Evolutionary conservation across 2,797 vertebrate genomes (phyloP).

Genomic region (Labeo calbasu): DNA sequence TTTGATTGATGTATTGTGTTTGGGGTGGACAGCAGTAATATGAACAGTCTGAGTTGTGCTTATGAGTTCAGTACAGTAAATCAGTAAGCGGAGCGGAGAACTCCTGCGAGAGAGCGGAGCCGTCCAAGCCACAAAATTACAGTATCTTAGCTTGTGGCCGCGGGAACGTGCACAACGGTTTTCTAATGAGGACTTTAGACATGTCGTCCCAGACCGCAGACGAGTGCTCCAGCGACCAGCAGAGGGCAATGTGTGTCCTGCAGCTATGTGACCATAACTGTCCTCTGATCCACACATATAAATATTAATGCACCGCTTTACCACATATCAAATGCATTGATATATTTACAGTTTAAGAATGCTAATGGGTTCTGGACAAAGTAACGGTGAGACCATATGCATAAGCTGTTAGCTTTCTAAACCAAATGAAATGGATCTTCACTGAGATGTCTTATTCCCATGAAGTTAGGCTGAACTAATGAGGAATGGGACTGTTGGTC

Average conservation of each 20-base stretch:
- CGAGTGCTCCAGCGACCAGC: constrained; percentile 56
- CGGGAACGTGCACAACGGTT: constrained; percentile 73
- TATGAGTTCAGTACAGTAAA: constrained; percentile 57
- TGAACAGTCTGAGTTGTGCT: constrained; percentile 40
- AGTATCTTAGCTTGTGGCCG: constrained; percentile 77
- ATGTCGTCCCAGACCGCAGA: constrained; percentile 74
- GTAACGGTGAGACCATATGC: neutral
- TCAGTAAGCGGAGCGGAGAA: constrained; percentile 61
- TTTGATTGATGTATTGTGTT: constrained; percentile 37
- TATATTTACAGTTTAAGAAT: constrained; percentile 22
- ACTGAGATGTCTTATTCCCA: neutral
- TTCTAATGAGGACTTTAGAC: constrained; percentile 76
- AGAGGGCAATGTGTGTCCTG: constrained; percentile 73
- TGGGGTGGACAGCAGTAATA: constrained; percentile 48
- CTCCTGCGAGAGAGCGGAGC: constrained; percentile 69
- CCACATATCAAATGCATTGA: neutral
- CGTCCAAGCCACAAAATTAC: constrained; percentile 78
- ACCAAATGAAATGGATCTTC: neutral
- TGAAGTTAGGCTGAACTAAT: constrained; percentile 22
- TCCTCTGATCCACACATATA: neutral
- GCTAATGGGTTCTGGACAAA: neutral
- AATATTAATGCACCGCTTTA: neutral
- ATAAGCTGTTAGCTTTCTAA: neutral
- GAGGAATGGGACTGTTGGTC: constrained; percentile 29
- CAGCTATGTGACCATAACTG: constrained; percentile 23